Conservation (phyloP, 2,888 invertebrate genomes). For the Thymelicus lineola region DNA sequence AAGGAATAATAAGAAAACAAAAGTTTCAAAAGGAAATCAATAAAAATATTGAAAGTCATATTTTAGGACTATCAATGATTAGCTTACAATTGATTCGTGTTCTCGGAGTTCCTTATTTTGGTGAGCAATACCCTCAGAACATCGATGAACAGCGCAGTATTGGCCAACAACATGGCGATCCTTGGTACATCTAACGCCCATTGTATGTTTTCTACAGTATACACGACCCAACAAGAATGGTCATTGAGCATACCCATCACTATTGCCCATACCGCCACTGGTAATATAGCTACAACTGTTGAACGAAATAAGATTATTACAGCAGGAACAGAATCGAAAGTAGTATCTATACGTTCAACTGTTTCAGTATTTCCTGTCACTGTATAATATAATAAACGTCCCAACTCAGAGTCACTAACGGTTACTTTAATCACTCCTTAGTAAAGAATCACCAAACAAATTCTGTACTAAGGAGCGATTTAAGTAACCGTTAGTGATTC, state of each 20-base stretch:
- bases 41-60: background rate
- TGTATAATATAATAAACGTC: too few species aligned
- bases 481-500: too few species aligned
- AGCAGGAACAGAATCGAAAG: too few species aligned
- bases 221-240: slow-evolving; percentile 87
- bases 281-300: slow-evolving; percentile 74
- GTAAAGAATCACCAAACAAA: too few species aligned
- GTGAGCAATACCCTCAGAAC: slow-evolving; percentile 87
- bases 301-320: background rate
- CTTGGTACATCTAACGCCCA: slow-evolving; percentile 87
- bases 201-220: slow-evolving; percentile 80
- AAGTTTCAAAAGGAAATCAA: background rate
- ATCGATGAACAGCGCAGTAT: slow-evolving; percentile 86
- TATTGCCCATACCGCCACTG: slow-evolving; percentile 84
- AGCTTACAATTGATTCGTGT: slow-evolving; percentile 77
- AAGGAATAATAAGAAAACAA: too few species aligned
- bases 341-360: too few species aligned
- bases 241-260: slow-evolving; percentile 79
- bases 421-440: too few species aligned
- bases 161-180: slow-evolving; percentile 83
- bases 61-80: slow-evolving; percentile 2
- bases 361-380: too few species aligned
- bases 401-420: too few species aligned
- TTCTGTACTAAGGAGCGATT: too few species aligned
- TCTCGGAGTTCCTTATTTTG: slow-evolving; percentile 84